Percentiles rank a stretch among this genome's conserved stretches.
Conservation (phyloP, 2,888 invertebrate genomes). For the Nephrocerus scutellatus region DNA sequence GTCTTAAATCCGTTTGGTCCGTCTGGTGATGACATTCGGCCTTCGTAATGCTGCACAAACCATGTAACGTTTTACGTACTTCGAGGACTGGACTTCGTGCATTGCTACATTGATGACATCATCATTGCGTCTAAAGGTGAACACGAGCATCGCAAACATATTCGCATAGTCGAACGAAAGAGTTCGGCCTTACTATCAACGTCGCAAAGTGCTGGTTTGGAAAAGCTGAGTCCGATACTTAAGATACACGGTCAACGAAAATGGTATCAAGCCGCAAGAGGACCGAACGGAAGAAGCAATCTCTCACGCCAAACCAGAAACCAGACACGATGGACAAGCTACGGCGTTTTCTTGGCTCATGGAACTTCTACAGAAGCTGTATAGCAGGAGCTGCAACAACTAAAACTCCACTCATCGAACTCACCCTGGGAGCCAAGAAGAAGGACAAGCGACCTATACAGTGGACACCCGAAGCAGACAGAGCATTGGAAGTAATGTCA, state of each 20-base stretch:
- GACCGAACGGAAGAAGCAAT: constrained; percentile 7
- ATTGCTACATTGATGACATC: constrained; percentile 30
- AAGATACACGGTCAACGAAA: constrained; percentile 2
- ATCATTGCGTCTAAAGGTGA: constrained; percentile 24
- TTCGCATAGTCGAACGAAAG: constrained; percentile 20
- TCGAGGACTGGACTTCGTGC: constrained; percentile 24
- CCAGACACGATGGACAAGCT: constrained; percentile 7
- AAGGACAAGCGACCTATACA: constrained; percentile 6
- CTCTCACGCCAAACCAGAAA: no score
- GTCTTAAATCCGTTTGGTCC: constrained; percentile 38
- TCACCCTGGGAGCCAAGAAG: constrained; percentile 8
- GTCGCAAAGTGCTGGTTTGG: constrained; percentile 4
- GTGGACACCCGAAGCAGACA: no score
- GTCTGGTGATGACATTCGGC: constrained; percentile 37
- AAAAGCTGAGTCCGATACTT: constrained; percentile 3
- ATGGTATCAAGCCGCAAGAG: not conserved
- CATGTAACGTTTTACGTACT: constrained; percentile 34
- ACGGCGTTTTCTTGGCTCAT: constrained; percentile 9
- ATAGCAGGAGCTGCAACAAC: constrained; percentile 7
- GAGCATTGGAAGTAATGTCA: no score
- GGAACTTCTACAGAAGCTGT: constrained; percentile 14
- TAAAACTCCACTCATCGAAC: constrained; percentile 8
- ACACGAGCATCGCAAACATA: constrained; percentile 24
- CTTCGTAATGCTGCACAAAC: constrained; percentile 37
- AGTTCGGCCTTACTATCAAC: constrained; percentile 4